Evolutionary conservation across 1,140 invertebrate species (phyloP), one percentile per base, ranked within the genome.

Genomic region (Mercenaria mercenaria): DNA sequence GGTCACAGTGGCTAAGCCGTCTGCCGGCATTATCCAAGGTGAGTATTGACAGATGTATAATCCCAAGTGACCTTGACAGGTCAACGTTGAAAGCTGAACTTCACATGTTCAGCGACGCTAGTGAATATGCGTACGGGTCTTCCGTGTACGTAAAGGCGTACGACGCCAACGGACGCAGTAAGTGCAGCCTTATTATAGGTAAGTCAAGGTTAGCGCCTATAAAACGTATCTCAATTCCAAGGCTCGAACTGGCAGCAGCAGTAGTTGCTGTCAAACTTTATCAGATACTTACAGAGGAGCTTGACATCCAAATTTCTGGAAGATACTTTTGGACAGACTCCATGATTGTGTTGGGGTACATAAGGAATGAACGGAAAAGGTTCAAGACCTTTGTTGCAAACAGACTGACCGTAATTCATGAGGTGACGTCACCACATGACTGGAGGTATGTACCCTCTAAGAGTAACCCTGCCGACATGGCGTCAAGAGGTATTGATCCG

Each of bases 71-170:
- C 10, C 69, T 90, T 37, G 64, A 41, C 41, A 52, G 39, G 0
- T 26, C 29, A 18, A 41, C 52, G 3, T 39, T 34, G 20, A 76
- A 11, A 23, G 39, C 39, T n/a, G 90, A 91, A 67, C 20, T 91
- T 0, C 88, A 90, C 41, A 29, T 61, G 15, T 91, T 91, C 34
- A 67, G 79, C 29, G 88, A 91, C 32, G 74, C 91, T 34, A 85
- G 79, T 76, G 56, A 79, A 32, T 8, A 0, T 34, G 88, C 79
- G 0, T 91, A 90, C 59, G 83, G 83, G 3, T 84, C 93, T 2
- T 92, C 90, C 6, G 85, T 84, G 0, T 95, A 94, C 59, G 52
- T 94, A 6, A 79, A 94, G 41, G 29, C 90, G 1, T 76, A 89
- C 41, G 77, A 67, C 76, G 13, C 69, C 4, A 69, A 43, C 0